Evolutionary conservation across 2,797 vertebrate species (phyloP).

Genomic region (Liasis olivaceus): DNA sequence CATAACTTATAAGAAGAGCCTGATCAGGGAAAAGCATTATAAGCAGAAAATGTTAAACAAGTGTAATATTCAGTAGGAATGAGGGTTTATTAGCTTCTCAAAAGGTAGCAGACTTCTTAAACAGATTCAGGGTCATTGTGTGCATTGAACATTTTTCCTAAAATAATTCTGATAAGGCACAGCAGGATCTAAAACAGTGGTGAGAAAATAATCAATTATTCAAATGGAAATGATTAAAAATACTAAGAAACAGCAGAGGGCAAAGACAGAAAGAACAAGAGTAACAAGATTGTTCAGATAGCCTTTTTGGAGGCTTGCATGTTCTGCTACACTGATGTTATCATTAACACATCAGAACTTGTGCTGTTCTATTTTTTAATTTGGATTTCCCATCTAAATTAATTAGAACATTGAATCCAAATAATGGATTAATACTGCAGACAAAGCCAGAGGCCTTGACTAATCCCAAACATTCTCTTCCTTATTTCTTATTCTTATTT

Average conservation of each 20-base stretch:
- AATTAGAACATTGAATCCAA: conserved; percentile 4
- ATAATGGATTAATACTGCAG: background rate
- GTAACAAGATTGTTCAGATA: background rate
- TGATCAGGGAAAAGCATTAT: background rate
- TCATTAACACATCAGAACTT: background rate
- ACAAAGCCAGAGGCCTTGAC: background rate
- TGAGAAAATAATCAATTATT: background rate
- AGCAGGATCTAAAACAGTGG: background rate
- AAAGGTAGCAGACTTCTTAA: background rate
- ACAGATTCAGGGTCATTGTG: background rate
- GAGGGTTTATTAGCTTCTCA: background rate
- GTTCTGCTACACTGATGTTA: background rate
- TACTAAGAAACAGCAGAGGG: background rate
- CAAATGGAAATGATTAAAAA: background rate
- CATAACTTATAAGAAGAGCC: background rate
- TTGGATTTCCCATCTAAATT: background rate
- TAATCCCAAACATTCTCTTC: background rate
- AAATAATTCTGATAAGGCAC: background rate
- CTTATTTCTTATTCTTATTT: background rate
- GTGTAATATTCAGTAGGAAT: background rate
- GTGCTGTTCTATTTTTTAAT: background rate
- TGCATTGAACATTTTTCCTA: background rate
- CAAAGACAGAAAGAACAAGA: background rate
- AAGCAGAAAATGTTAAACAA: background rate
- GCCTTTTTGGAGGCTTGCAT: background rate